Evolutionary conservation across 2,888 invertebrate species (phyloP).

Genomic region (Pseudococcus longispinus): DNA sequence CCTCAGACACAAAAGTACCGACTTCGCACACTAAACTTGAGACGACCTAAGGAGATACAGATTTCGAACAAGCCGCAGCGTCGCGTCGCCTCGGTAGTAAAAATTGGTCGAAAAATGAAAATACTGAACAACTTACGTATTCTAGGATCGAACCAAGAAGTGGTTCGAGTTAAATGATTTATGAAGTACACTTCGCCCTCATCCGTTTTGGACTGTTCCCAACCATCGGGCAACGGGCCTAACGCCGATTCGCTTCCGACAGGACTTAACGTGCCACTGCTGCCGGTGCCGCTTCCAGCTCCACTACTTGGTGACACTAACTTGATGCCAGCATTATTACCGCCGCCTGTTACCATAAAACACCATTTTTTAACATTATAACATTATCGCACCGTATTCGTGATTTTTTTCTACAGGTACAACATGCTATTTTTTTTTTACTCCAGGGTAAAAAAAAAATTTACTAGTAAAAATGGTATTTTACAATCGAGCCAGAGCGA

Average conservation of each 20-base stretch:
- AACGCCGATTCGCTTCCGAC: slow-evolving; percentile 62
- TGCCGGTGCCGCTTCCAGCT: slow-evolving; percentile 51
- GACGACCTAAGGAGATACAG: too few species aligned
- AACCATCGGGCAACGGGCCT: slow-evolving; percentile 83
- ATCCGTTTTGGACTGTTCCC: slow-evolving; percentile 85
- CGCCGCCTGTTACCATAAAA: slow-evolving; percentile 50
- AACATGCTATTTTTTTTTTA: background rate
- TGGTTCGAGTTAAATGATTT: slow-evolving; percentile 91
- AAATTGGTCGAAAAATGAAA: background rate
- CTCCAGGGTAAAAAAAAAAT: background rate
- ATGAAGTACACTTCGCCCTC: slow-evolving; percentile 89
- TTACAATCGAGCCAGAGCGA: background rate
- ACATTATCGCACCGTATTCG: background rate
- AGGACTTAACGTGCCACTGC: slow-evolving; percentile 54
- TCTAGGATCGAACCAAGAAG: slow-evolving; percentile 98
- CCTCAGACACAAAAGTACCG: too few species aligned
- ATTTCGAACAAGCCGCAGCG: too few species aligned
- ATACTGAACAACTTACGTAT: slow-evolving; percentile 78
- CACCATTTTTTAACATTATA: background rate
- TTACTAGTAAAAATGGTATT: background rate
- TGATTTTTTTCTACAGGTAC: background rate
- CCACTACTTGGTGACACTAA: slow-evolving; percentile 49
- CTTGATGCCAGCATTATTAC: slow-evolving; percentile 48
- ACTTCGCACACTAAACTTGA: too few species aligned
- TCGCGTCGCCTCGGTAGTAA: background rate